Evolutionary conservation across 2,888 invertebrate species (phyloP), one percentile per base, ranked within the genome.

Genomic region (Andrena marginata): DNA sequence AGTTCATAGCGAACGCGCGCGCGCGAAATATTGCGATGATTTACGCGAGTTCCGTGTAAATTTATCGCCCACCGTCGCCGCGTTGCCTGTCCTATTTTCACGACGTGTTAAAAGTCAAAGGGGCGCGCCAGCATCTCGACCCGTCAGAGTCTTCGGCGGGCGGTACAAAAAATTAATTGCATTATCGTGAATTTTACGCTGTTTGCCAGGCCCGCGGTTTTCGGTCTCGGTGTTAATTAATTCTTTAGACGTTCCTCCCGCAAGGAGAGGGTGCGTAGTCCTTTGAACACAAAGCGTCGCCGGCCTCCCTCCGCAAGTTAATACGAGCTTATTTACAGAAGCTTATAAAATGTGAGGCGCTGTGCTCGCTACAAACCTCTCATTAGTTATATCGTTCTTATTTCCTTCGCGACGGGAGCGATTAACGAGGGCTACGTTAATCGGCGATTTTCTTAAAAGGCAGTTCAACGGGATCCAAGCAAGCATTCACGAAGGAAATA

Each of bases 131-230:
- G 10, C 54, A 4, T 26, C 67, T 33, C 62, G 1, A 49, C 48
- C 16, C 56, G 31, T 6, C 54, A 56, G 63, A 72, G 54, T 63
- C 51, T 10, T 5, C 26, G 48, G 31, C 49, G 70, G 70, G 70
- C 70, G 70, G 49, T 70, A 31, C 49, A 77, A 80, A 80, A 80
- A 78, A 70, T 80, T 80, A 78, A 78, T 80, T 80, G 78, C 70
- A 54, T 65, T 65, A 80, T 80, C 59, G 42, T n/a, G 31, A 80
- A 80, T 78, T 78, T 80, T 23, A 59, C 78, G 29, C 20, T 60
- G 78, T 80, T 80, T 54, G 70, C 49, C 51, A 6, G 42, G 51
- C 31, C 8, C 31, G 35, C 42, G 49, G 78, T 49, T 65, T 65
- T 49, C 59, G 29, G 33, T n/a, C 69, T 23, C n/a, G 31, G 35